Evolutionary conservation across 2,113 vertebrate species (phyloP).

Genomic region (Salminus brasiliensis): DNA sequence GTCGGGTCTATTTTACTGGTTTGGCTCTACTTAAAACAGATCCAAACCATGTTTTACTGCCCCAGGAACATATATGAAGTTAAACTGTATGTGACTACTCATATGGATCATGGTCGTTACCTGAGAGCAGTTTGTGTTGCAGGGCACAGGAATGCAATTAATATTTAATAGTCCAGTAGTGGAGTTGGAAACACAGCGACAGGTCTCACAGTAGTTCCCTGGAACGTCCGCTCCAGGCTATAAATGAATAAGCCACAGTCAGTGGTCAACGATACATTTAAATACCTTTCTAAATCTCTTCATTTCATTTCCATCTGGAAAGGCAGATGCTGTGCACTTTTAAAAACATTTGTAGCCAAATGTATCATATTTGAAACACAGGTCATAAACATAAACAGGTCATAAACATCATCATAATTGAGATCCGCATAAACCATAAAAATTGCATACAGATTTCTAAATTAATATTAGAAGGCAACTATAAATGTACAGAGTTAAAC

Average conservation of each 20-base stretch:
- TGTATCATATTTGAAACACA: neutral
- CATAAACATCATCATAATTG: neutral
- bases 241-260: neutral
- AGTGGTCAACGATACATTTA: neutral
- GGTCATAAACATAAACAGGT: too few species aligned
- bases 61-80: neutral
- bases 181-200: conserved; percentile 74
- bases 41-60: neutral
- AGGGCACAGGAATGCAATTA: conserved; percentile 67
- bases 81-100: neutral
- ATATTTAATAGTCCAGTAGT: conserved; percentile 49
- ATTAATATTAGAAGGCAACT: too few species aligned
- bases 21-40: conserved; percentile 66
- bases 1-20: neutral
- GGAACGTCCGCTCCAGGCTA: conserved; percentile 71
- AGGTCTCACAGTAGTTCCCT: conserved; percentile 67
- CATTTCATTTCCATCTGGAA: neutral
- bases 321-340: neutral
- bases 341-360: too few species aligned
- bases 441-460: too few species aligned
- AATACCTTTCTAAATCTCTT: too few species aligned
- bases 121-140: conserved; percentile 70
- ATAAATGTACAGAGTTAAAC: too few species aligned
- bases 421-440: too few species aligned
- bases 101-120: conserved; percentile 60